phyloP scores from a whole-genome alignment of 2,888 invertebrate species.

The Meloe dianella region DNA sequence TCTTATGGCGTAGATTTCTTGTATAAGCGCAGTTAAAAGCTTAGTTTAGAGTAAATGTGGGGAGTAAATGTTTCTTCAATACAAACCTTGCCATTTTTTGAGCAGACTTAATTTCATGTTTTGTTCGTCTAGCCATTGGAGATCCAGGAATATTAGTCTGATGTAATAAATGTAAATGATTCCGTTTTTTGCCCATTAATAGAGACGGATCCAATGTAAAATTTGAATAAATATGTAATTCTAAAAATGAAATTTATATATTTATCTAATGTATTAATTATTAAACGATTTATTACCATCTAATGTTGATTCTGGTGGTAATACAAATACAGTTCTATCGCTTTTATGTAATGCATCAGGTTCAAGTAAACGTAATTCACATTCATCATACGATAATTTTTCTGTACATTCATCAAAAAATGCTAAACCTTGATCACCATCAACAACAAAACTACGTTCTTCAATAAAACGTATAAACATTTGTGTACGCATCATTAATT shows the following conservation, averaged over 20 bases:
- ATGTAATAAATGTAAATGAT: conserved; percentile 53
- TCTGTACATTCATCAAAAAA: conserved; percentile 98
- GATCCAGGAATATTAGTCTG: conserved; percentile 71
- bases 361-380: conserved; percentile 74
- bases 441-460: conserved; percentile 98
- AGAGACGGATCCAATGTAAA: conserved; percentile 70
- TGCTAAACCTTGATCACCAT: conserved; percentile 92
- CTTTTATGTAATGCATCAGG: conserved; percentile 79
- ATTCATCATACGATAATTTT: conserved; percentile 67
- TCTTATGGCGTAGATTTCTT: too few relatives aligned
- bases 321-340: conserved; percentile 93
- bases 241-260: conserved; percentile 28
- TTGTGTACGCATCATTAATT: conserved; percentile 88
- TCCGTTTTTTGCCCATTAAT: conserved; percentile 57
- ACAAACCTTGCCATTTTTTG: conserved; percentile 76
- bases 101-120: conserved; percentile 93
- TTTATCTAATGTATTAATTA: too few relatives aligned
- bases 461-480: conserved; percentile 99
- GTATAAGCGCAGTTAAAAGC: too few relatives aligned
- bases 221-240: conserved; percentile 61
- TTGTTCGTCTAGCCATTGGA: conserved; percentile 91
- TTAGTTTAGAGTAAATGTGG: too few relatives aligned
- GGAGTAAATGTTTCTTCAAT: too few relatives aligned
- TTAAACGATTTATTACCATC: too few relatives aligned
- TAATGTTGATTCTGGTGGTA: conserved; percentile 83